A percentile compares a stretch with the other conserved stretches of the same genome.
phyloP scores from a whole-genome alignment of 2,113 vertebrate genomes.

The Meles meles region DNA sequence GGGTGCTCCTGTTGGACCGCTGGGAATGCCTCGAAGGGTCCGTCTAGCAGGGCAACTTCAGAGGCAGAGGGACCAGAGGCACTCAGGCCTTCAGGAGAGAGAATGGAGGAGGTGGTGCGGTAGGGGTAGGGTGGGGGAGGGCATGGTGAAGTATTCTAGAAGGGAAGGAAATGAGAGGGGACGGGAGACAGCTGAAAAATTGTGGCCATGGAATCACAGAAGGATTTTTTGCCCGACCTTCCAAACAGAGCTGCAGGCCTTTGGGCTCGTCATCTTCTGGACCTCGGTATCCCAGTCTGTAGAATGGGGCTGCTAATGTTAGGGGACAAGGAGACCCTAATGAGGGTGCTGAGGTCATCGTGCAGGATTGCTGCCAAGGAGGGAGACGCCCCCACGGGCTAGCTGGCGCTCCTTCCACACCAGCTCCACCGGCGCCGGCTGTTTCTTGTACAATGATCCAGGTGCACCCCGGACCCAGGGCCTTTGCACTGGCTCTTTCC shows the following conservation, averaged over 20 bases:
- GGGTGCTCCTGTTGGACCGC: not conserved
- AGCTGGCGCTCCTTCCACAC: rapidly evolving
- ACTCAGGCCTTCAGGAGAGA: not conserved
- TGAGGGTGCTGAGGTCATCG: rapidly evolving
- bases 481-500: not conserved
- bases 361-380: not conserved
- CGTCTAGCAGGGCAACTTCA: not conserved
- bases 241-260: not conserved
- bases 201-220: not conserved
- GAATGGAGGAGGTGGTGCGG: not conserved
- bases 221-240: not conserved
- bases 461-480: not conserved
- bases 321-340: not conserved
- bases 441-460: not conserved
- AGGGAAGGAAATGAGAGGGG: not conserved
- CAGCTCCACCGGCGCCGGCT: not conserved
- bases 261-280: not conserved
- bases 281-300: not conserved
- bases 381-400: too few species aligned
- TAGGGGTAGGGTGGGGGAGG: too few species aligned
- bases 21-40: not conserved
- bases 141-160: not conserved
- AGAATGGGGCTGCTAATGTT: not conserved
- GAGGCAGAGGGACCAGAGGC: not conserved
- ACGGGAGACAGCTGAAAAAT: not conserved